Conservation (phyloP, 1,140 invertebrate species). For the Anastrepha ludens region DNA sequence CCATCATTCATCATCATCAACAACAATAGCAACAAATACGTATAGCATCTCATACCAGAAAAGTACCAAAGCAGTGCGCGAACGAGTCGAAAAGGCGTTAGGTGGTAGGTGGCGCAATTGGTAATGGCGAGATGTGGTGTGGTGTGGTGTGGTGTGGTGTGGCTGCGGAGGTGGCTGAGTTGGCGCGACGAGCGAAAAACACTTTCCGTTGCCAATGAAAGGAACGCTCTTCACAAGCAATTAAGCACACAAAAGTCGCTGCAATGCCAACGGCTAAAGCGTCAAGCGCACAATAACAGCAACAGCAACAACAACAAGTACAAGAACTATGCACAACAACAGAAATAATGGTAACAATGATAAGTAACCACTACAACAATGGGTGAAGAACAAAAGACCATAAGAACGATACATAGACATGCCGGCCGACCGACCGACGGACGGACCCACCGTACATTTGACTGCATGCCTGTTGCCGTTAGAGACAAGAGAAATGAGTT, state of each 20-base stretch:
- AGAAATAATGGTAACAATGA: conserved; percentile 44
- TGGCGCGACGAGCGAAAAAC: conserved; percentile 48
- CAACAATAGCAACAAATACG: conserved; percentile 13
- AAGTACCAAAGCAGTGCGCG: too few species aligned
- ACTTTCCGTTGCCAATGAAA: conserved; percentile 57
- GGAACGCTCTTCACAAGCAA: conserved; percentile 58
- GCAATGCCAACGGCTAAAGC: conserved; percentile 55
- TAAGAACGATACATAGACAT: conserved; percentile 9
- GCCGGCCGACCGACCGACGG: background rate
- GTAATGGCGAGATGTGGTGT: background rate
- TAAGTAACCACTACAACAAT: conserved; percentile 43
- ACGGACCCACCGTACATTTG: background rate
- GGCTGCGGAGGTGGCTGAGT: conserved; percentile 38
- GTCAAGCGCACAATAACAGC: background rate
- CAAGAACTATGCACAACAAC: conserved; percentile 28
- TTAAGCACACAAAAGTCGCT: conserved; percentile 58
- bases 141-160: background rate
- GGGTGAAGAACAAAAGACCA: conserved; percentile 27
- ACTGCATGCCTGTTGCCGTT: background rate
- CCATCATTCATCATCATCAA: conserved; percentile 52
- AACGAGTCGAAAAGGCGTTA: background rate
- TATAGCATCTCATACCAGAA: too few species aligned
- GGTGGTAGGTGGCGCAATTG: background rate
- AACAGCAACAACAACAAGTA: background rate
- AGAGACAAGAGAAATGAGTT: background rate